phyloP scores from a whole-genome alignment of 2,888 invertebrate species.

The Caenorhabditis becei region DNA sequence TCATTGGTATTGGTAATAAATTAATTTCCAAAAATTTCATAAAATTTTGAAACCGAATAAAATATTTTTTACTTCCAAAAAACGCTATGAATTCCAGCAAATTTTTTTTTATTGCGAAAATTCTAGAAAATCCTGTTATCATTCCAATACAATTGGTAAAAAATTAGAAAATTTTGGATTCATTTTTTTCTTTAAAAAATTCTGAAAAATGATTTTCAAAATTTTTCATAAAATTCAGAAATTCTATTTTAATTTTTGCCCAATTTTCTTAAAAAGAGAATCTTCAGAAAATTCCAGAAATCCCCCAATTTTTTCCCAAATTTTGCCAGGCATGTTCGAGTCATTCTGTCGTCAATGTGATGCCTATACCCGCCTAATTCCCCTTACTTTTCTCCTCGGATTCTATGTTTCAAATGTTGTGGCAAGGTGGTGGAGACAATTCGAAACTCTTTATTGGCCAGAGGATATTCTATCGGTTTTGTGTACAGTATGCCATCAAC shows the following conservation, averaged over 20 bases:
- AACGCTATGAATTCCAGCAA: background rate
- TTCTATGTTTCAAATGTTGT: constrained; percentile 77
- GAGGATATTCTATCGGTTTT: constrained; percentile 72
- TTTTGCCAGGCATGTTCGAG: constrained; percentile 66
- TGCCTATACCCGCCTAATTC: constrained; percentile 73
- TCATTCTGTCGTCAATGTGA: constrained; percentile 72
- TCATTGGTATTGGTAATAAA: too few relatives aligned
- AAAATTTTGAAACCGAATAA: background rate
- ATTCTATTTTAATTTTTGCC: too few relatives aligned
- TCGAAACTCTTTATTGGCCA: constrained; percentile 72
- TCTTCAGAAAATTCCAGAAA: background rate
- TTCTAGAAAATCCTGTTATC: too few relatives aligned
- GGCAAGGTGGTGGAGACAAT: constrained; percentile 73
- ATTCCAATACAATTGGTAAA: too few relatives aligned
- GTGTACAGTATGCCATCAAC: constrained; percentile 65
- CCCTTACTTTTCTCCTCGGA: constrained; percentile 76
- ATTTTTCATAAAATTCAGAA: background rate
- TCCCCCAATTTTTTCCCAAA: background rate
- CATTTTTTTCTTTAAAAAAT: background rate
- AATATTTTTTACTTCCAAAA: background rate
- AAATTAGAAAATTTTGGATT: too few relatives aligned
- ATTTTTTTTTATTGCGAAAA: background rate
- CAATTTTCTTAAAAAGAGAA: background rate
- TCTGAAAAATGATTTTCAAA: background rate
- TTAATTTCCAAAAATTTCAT: background rate